Evolutionary conservation across 2,113 vertebrate species (phyloP).

Genomic region (Herpailurus yagouaroundi): DNA sequence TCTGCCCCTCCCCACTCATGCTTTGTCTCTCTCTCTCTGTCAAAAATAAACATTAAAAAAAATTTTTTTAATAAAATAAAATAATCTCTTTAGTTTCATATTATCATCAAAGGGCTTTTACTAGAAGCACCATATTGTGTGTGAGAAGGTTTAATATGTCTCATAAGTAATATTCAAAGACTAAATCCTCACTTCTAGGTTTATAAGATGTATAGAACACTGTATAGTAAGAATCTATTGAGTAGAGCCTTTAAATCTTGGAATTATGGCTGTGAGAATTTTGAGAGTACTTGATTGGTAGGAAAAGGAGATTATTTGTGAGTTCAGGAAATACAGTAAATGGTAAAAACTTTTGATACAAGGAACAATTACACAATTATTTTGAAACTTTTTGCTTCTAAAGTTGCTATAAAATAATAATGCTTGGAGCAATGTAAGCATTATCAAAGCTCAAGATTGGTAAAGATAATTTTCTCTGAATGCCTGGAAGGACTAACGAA

Average conservation of each 20-base stretch:
- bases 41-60: too few species aligned
- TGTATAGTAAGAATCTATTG: background rate
- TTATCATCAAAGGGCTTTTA: background rate
- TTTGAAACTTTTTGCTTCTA: constrained; percentile 11
- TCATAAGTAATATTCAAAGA: constrained; percentile 27
- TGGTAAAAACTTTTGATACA: background rate
- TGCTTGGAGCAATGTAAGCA: background rate
- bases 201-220: background rate
- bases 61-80: background rate
- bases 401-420: background rate
- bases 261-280: background rate
- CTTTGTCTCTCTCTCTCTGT: too few species aligned
- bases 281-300: background rate
- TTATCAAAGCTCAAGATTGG: background rate
- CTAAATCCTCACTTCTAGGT: background rate
- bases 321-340: background rate
- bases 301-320: background rate
- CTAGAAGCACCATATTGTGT: background rate
- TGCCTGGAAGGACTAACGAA: background rate
- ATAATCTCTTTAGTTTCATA: constrained; percentile 23
- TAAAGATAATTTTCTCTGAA: background rate
- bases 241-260: background rate
- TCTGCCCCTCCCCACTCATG: too few species aligned
- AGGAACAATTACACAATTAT: background rate
- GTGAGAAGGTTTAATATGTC: background rate